These are phyloP conservation scores for Hemibagrus wyckioides DNA, from an alignment of 2,113 vertebrate species.

Conservation along the genomic window DNA sequence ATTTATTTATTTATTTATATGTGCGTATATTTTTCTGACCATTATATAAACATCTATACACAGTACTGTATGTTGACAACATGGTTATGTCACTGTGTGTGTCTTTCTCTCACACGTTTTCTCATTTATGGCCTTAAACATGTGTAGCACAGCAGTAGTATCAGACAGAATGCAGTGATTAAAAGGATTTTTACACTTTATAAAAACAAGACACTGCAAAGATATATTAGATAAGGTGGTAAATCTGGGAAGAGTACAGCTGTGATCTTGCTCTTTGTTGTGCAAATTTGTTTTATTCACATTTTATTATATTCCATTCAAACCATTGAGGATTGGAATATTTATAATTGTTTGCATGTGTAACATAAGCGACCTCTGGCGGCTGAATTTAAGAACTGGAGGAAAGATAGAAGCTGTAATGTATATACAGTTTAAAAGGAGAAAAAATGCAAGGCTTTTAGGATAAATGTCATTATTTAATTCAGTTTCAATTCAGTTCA, in stretches of 20 bases:
- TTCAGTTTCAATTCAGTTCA: too few relatives aligned
- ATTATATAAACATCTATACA: too few relatives aligned
- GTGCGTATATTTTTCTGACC: too few relatives aligned
- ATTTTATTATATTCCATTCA: background rate
- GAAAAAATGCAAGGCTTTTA: background rate
- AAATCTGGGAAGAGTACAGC: background rate
- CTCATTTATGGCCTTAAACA: background rate
- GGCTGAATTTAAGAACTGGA: background rate
- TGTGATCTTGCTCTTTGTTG: background rate
- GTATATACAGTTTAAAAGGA: background rate
- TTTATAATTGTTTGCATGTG: background rate
- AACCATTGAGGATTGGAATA: background rate
- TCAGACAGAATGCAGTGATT: background rate
- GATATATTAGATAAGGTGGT: background rate
- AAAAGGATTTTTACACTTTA: background rate
- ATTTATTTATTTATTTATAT: too few relatives aligned
- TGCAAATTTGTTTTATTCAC: background rate
- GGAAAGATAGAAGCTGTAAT: background rate
- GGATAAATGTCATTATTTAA: background rate
- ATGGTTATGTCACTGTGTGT: background rate
- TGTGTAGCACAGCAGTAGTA: background rate
- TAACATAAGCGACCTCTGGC: conserved; percentile 37
- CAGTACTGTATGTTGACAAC: background rate
- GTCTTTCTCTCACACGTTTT: background rate
- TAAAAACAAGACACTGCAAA: background rate